phyloP scores from a whole-genome alignment of 2,888 invertebrate species.

The Acanthosepion esculentum region DNA sequence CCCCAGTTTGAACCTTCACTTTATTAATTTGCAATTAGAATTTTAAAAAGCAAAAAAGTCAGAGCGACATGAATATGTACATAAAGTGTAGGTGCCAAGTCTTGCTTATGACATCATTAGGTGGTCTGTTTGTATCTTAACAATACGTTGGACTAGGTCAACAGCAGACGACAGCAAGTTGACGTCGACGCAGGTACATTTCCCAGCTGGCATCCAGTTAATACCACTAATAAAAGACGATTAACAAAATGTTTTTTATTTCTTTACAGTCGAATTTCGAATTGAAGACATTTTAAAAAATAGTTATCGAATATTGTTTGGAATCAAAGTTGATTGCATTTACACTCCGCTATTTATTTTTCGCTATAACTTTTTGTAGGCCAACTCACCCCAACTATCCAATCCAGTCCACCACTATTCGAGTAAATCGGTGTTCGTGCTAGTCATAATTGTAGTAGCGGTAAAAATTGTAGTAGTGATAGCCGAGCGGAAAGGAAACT shows the following conservation, averaged over 20 bases:
- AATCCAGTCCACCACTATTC: background rate
- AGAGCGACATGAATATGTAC: background rate
- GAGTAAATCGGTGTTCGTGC: background rate
- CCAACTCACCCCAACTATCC: background rate
- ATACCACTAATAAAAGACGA: background rate
- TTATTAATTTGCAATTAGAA: too few relatives aligned
- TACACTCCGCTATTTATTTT: background rate
- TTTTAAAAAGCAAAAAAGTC: too few relatives aligned
- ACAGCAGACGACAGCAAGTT: background rate
- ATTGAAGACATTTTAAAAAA: background rate
- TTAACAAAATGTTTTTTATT: background rate
- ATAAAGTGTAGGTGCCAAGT: background rate
- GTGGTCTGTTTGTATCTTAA: background rate
- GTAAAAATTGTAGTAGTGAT: background rate
- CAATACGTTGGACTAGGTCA: background rate
- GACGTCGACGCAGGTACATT: background rate
- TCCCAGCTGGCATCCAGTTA: background rate
- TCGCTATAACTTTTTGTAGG: background rate
- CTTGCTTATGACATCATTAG: background rate
- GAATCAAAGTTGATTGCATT: background rate
- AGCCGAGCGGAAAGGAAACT: background rate
- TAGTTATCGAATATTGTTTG: background rate
- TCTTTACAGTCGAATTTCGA: background rate
- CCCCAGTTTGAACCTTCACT: too few relatives aligned
- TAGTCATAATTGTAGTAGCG: background rate